These are phyloP conservation scores for Caracal caracal DNA, from an alignment of 2,113 vertebrate genomes.

Conservation along the genomic window DNA sequence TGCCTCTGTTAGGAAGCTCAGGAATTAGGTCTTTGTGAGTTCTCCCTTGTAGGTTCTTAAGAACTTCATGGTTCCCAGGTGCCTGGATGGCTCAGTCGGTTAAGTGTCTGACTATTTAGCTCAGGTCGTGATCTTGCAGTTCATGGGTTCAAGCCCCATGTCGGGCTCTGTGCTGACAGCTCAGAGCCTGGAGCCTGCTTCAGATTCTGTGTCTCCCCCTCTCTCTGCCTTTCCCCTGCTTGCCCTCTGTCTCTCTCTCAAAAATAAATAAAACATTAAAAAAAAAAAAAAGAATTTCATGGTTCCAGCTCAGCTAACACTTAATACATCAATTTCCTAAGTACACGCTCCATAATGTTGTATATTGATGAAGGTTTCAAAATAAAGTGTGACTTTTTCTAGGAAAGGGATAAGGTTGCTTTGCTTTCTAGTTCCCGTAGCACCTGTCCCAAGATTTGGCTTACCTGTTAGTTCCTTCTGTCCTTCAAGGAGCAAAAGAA, in stretches of 20 bases:
- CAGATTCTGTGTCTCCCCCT: too few species aligned
- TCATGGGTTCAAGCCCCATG: too few species aligned
- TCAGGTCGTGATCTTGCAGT: too few species aligned
- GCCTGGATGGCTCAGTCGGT: too few species aligned
- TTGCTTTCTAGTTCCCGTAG: not conserved
- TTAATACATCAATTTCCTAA: not conserved
- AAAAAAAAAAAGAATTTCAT: not conserved
- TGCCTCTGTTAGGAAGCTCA: not conserved
- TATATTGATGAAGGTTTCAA: not conserved
- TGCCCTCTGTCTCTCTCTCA: too few species aligned
- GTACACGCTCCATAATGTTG: not conserved
- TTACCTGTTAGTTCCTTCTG: not conserved
- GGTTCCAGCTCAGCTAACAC: not conserved
- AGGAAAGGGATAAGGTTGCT: not conserved
- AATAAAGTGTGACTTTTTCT: not conserved
- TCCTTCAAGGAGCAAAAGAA: not conserved
- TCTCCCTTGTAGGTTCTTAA: not conserved
- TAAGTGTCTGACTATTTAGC: too few species aligned
- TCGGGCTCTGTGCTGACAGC: too few species aligned
- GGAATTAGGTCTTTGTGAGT: not conserved
- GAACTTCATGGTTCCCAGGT: not conserved
- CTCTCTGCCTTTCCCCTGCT: too few species aligned
- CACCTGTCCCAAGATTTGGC: not conserved
- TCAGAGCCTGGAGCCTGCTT: too few species aligned
- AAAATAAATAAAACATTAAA: too few species aligned